Evolutionary conservation across 2,113 vertebrate species (phyloP).

Genomic region (Daubentonia madagascariensis): DNA sequence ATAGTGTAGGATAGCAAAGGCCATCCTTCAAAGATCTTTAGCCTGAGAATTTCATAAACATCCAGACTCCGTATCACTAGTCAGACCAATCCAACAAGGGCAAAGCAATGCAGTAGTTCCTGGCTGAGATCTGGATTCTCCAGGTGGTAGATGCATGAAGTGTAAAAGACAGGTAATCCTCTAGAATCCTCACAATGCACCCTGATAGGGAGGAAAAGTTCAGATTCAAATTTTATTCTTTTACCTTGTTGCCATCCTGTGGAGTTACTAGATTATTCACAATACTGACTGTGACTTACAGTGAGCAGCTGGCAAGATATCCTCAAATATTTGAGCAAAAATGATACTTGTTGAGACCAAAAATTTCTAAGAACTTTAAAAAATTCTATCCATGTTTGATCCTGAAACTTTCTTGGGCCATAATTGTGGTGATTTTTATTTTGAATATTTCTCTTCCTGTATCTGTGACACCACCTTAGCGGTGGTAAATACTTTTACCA

Average conservation of each 20-base stretch:
- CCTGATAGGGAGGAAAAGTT: not conserved
- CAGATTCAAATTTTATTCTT: not conserved
- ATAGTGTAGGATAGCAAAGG: not conserved
- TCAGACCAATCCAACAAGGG: not conserved
- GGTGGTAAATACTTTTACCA: not conserved
- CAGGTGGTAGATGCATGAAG: not conserved
- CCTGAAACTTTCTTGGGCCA: not conserved
- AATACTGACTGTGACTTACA: not conserved
- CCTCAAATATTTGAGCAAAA: not conserved
- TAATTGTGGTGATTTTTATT: not conserved
- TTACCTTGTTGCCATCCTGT: not conserved
- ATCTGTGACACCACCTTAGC: no score
- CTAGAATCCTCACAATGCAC: not conserved
- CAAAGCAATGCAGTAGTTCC: not conserved
- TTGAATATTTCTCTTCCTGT: not conserved
- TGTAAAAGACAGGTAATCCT: not conserved
- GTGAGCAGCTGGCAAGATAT: not conserved
- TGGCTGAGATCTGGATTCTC: not conserved
- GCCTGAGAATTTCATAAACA: not conserved
- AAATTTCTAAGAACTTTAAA: not conserved
- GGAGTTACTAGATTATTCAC: not conserved
- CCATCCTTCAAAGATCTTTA: not conserved
- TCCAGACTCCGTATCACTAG: not conserved
- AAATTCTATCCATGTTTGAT: not conserved
- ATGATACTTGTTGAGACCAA: not conserved